These are phyloP conservation scores for Melanotaenia trifasciata DNA, from an alignment of 2,797 vertebrate genomes.

Conservation along the genomic window DNA sequence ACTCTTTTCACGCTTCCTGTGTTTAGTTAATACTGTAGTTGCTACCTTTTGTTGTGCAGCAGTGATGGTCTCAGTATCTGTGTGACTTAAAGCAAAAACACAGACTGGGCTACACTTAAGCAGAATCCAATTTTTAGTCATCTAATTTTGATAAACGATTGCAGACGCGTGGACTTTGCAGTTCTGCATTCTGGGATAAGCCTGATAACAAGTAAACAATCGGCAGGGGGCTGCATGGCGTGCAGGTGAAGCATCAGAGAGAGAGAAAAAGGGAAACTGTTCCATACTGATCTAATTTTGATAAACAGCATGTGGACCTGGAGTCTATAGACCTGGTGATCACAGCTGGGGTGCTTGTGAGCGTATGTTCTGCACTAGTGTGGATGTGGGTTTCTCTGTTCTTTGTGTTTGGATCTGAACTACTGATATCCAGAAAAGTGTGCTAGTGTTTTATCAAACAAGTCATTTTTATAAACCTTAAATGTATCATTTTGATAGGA, in stretches of 20 bases:
- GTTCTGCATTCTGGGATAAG: constrained; percentile 44
- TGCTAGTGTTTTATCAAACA: constrained; percentile 41
- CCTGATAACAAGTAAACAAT: constrained; percentile 59
- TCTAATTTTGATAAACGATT: constrained; percentile 68
- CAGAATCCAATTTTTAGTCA: constrained; percentile 51
- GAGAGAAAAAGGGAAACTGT: constrained; percentile 70
- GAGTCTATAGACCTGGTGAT: constrained; percentile 27
- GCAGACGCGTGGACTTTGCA: constrained; percentile 30
- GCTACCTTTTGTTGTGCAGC: constrained; percentile 25
- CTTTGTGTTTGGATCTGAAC: constrained; percentile 11
- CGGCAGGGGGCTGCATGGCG: constrained; percentile 3
- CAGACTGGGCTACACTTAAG: constrained; percentile 7
- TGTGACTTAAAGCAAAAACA: constrained; percentile 15
- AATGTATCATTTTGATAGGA: constrained; percentile 33
- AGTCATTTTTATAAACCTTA: constrained; percentile 34
- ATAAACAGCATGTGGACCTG: constrained; percentile 58
- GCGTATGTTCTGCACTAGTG: constrained; percentile 1
- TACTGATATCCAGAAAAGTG: constrained; percentile 31
- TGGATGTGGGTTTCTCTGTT: constrained; percentile 7
- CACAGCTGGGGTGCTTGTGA: not conserved
- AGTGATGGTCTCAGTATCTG: constrained; percentile 2
- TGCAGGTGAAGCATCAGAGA: constrained; percentile 34
- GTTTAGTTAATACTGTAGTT: constrained; percentile 27
- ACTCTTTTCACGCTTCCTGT: constrained; percentile 36
- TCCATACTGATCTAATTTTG: constrained; percentile 71